Evolutionary conservation across 1,140 invertebrate species (phyloP).

Genomic region (Drosophila santomea): DNA sequence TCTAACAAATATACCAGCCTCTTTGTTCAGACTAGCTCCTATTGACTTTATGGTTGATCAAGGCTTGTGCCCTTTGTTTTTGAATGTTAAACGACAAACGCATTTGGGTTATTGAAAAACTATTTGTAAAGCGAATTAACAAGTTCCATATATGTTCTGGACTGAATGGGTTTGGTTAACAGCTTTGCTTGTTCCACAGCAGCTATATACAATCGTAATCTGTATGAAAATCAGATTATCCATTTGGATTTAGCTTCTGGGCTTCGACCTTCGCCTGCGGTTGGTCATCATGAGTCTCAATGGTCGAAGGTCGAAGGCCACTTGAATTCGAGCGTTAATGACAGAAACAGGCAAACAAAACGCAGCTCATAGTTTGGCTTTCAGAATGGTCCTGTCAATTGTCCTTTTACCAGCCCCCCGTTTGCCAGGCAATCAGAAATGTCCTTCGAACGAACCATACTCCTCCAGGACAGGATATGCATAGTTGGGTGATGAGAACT

Average conservation of each 20-base stretch:
- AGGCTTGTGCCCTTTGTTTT: conserved; percentile 13
- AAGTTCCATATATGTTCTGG: conserved; percentile 18
- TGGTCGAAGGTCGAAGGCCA: conserved; percentile 35
- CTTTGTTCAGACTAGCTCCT: conserved; percentile 2
- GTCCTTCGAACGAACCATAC: background rate
- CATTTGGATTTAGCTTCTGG: background rate
- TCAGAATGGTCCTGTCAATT: conserved; percentile 16
- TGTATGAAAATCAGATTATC: conserved; percentile 31
- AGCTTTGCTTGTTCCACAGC: conserved; percentile 7
- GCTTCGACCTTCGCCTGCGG: conserved; percentile 1
- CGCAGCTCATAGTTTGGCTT: conserved; percentile 33
- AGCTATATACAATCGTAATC: conserved; percentile 16
- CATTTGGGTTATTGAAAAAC: conserved; percentile 37
- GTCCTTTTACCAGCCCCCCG: conserved; percentile 19
- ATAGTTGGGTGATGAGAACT: conserved; percentile 18
- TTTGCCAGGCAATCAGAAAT: background rate
- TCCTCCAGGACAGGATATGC: conserved; percentile 8
- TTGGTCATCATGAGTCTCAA: conserved; percentile 33
- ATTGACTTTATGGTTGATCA: background rate
- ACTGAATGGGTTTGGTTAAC: background rate
- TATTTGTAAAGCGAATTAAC: conserved; percentile 24
- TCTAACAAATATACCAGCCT: background rate
- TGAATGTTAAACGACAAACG: conserved; percentile 10
- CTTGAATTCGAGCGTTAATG: conserved; percentile 62
- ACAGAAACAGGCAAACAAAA: conserved; percentile 54